These are phyloP conservation scores for Drosophila gunungcola DNA, from an alignment of 1,140 invertebrate genomes.

Conservation along the genomic window DNA sequence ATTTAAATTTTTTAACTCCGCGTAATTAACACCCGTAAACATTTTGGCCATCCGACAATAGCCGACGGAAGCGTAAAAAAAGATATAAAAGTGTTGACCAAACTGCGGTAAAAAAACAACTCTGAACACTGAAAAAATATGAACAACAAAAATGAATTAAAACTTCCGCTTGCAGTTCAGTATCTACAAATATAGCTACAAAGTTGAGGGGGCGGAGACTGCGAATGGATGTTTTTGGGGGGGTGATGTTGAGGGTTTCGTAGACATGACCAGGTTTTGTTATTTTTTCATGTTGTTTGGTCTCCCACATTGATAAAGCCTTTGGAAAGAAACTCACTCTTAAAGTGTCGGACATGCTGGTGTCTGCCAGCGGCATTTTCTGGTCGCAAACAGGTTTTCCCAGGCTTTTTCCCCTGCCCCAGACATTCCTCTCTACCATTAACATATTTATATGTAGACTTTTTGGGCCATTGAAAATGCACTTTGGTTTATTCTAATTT, in stretches of 20 bases:
- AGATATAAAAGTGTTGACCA: slow-evolving; percentile 52
- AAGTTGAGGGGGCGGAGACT: slow-evolving; percentile 27
- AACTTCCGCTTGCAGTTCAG: slow-evolving; percentile 67
- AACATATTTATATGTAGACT: slow-evolving; percentile 15
- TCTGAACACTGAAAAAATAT: slow-evolving; percentile 33
- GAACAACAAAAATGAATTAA: slow-evolving; percentile 77
- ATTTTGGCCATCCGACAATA: slow-evolving; percentile 33
- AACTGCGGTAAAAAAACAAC: slow-evolving; percentile 40
- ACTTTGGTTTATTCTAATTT: slow-evolving; percentile 68
- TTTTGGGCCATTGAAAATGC: slow-evolving; percentile 65
- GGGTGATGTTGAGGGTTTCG: slow-evolving; percentile 19
- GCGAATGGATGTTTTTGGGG: slow-evolving; percentile 2
- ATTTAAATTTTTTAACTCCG: slow-evolving; percentile 13
- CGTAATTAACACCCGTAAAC: slow-evolving; percentile 31
- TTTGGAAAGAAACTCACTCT: slow-evolving; percentile 68
- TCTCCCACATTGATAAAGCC: slow-evolving; percentile 77
- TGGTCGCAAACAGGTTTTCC: slow-evolving; percentile 64
- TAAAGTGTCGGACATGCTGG: slow-evolving; percentile 75
- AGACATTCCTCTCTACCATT: slow-evolving; percentile 42
- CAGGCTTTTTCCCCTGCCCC: slow-evolving; percentile 39
- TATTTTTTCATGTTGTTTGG: slow-evolving; percentile 21
- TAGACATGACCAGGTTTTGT: slow-evolving; percentile 49
- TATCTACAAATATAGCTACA: slow-evolving; percentile 7
- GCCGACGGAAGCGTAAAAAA: slow-evolving; percentile 38
- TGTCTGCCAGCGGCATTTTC: slow-evolving; percentile 37